Base-by-base conservation (phyloP, 2,113 vertebrate genomes). In the Salvator merianae region DNA sequence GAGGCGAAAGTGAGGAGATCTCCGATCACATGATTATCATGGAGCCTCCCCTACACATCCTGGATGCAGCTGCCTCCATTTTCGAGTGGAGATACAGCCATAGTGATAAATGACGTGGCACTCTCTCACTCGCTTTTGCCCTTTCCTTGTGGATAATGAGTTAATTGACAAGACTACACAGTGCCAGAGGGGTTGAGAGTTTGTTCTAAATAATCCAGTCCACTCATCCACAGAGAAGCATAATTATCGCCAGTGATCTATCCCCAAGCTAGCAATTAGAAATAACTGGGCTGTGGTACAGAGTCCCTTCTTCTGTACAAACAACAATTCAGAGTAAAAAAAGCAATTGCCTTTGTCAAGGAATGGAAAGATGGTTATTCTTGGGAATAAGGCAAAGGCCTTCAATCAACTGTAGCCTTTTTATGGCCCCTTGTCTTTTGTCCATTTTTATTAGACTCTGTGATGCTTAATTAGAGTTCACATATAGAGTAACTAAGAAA, bases 241-340 rank as follows among this genome's bases (percentile, higher is more conserved):
- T 40, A 84, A 78, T 71, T 36, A 70, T n/a, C 53, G 34, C 50
- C 28, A 71, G 75, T 36, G 40, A 43, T 36, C 34, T 47, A 55
- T 38, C 28, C 34, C 36, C n/a, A 53, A 84, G 22, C 75, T 71
- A 78, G 13, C 75, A 78, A 71, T 84, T 78, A 68, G 34, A 68
- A 28, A n/a, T 20, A 68, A 36, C 73, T 34, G 12, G 36, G 83
- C 50, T 36, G n/a, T 50, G 66, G 75, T 14, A 32, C 2, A n/a
- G 50, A 62, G 36, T 62, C 32, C 20, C 10, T 69, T 59, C 16
- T 50, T 59, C 75, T 13, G 26, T 69, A 63, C 84, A 74, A 74
- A 69, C 34, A 32, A n/a, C 72, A 36, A 36, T 34, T 22, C 10
- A 34, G 24, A 47, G 36, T 2, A 22, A 32, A 81, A 36, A 30